A percentile compares a stretch with the other conserved stretches of the same genome.
Evolutionary conservation across 2,888 invertebrate species (phyloP).

Genomic region (Plebejus melissa): DNA sequence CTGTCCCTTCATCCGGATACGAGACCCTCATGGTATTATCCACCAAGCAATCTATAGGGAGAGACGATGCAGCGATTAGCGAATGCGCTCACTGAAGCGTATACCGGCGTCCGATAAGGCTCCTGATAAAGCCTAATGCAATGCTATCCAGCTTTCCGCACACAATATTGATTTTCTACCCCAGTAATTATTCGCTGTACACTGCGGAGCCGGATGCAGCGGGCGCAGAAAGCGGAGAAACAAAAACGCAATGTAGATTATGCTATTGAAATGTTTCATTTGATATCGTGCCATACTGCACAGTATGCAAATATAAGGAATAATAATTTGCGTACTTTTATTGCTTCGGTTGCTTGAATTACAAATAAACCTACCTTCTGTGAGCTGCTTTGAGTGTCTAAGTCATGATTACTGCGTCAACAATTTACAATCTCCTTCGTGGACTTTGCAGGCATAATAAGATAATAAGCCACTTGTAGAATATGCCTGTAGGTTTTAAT

Average conservation of each 20-base stretch:
- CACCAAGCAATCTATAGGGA: slow-evolving; percentile 57
- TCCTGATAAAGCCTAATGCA: slow-evolving; percentile 54
- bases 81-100: slow-evolving; percentile 58
- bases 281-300: slow-evolving; percentile 47
- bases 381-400: slow-evolving; percentile 20
- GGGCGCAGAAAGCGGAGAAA: slow-evolving; percentile 48
- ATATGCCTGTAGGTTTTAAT: background rate
- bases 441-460: background rate
- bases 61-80: slow-evolving; percentile 66
- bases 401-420: slow-evolving; percentile 6
- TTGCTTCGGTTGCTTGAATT: slow-evolving; percentile 40
- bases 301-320: slow-evolving; percentile 56
- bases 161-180: slow-evolving; percentile 32
- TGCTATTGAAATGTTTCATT: slow-evolving; percentile 41
- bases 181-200: slow-evolving; percentile 42
- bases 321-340: slow-evolving; percentile 60
- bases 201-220: slow-evolving; percentile 50
- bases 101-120: slow-evolving; percentile 53
- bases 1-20: slow-evolving; percentile 57
- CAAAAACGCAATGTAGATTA: slow-evolving; percentile 61
- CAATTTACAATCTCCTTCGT: slow-evolving; percentile 5
- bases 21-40: slow-evolving; percentile 63
- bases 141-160: slow-evolving; percentile 39
- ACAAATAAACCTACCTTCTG: slow-evolving; percentile 28
- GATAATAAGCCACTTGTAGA: background rate